Evolutionary conservation across 1,140 invertebrate genomes (phyloP), one percentile per base, ranked within the genome.

Genomic region (Doryteuthis pealeii): DNA sequence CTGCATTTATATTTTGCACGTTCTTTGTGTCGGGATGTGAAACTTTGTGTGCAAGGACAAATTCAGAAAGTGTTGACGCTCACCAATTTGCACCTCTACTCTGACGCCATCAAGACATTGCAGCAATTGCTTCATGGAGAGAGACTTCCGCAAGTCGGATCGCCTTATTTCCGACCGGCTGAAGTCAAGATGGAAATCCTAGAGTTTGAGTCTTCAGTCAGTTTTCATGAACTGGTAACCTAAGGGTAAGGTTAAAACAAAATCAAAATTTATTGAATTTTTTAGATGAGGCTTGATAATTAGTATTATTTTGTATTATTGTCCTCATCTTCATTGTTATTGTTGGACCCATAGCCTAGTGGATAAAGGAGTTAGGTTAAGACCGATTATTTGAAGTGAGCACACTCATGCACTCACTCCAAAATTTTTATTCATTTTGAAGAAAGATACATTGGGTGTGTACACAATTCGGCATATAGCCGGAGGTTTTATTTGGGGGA

Each of bases 41-140:
- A 87, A 75, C 78, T 85, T 68, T 75, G 81, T 26, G 86, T 88
- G n/a, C 82, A 87, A 72, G 82, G 86, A 22, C 80, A 87, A 26
- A 86, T 87, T 26, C 79, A 87, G 33, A 86, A 84, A 73, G 80
- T 86, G 0, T 80, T 83, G 12, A 83, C 85, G 2, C 79, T 88
- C 22, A 86, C 83, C 28, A 83, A 87, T 70, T 77, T 87, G 14
- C 76, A 79, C 18, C 76, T 88, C 33, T 88, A 83, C 75, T 77
- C 78, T 31, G 86, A 87, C 75, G 86, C 87, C 1, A 74, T 87
- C 22, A 79, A 80, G 30, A 80, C 79, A 0, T 78, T 88, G 22
- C 80, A 83, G 76, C 75, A 81, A n/a, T 78, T 88, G 3, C 81
- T 87, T 18, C 82, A 86, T 76, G 87, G 87, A 1, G 86, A 88